A percentile compares a stretch with the other conserved stretches of the same genome.
phyloP scores from a whole-genome alignment of 2,888 invertebrate species.

The Brachylomia viminalis region DNA sequence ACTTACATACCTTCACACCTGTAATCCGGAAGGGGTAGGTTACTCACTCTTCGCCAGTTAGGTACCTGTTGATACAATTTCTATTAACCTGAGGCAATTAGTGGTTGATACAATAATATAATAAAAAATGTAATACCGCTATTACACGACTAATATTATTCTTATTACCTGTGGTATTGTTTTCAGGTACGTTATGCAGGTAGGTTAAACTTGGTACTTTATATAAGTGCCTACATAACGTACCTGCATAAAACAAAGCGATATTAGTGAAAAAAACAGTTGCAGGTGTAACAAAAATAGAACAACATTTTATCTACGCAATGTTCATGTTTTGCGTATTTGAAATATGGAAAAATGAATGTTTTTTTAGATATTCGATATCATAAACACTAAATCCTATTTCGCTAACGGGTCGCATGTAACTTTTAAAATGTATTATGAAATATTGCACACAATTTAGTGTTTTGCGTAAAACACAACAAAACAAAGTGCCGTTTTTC shows the following conservation, averaged over 20 bases:
- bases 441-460: conserved; percentile 4
- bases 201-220: not conserved
- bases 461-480: not conserved
- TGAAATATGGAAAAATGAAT: conserved; percentile 46
- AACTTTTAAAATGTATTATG: conserved; percentile 9
- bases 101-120: not conserved
- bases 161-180: not conserved
- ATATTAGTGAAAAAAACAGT: not conserved
- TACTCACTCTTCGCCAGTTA: not conserved
- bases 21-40: not conserved
- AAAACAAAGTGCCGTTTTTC: not conserved
- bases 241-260: not conserved
- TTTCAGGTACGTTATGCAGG: not conserved
- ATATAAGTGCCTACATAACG: not conserved
- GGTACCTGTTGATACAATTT: not conserved
- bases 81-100: not conserved
- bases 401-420: not conserved
- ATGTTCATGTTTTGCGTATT: conserved; percentile 12
- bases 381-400: conserved; percentile 40
- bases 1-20: not conserved
- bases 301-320: conserved; percentile 33
- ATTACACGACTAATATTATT: not conserved
- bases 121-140: not conserved
- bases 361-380: conserved; percentile 31
- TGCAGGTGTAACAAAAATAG: conserved; percentile 7